These are phyloP conservation scores for Patella vulgata DNA, from an alignment of 1,140 invertebrate genomes.

Conservation along the genomic window DNA sequence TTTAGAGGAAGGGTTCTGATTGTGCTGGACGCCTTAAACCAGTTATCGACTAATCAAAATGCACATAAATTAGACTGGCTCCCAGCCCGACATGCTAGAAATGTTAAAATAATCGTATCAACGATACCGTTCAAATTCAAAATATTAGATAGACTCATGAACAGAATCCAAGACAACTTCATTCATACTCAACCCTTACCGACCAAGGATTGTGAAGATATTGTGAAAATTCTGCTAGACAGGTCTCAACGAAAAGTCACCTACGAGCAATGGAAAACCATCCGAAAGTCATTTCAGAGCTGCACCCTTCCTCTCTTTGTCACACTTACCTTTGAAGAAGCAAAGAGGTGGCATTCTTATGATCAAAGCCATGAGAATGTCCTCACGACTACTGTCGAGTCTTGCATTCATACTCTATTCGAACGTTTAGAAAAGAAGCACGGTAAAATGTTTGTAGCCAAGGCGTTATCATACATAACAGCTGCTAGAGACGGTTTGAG, in stretches of 20 bases:
- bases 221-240: slow-evolving; percentile 46
- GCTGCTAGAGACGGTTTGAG: slow-evolving; percentile 53
- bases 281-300: slow-evolving; percentile 45
- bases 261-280: slow-evolving; percentile 42
- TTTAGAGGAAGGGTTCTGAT: slow-evolving; percentile 56
- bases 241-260: slow-evolving; percentile 15
- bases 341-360: slow-evolving; percentile 42
- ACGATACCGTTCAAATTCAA: slow-evolving; percentile 38
- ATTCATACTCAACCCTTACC: slow-evolving; percentile 41
- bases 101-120: slow-evolving; percentile 59
- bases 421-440: slow-evolving; percentile 48
- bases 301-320: slow-evolving; percentile 45
- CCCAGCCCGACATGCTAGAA: slow-evolving; percentile 50
- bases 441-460: slow-evolving; percentile 38
- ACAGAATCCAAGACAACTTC: slow-evolving; percentile 39
- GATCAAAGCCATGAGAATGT: slow-evolving; percentile 27
- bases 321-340: slow-evolving; percentile 39
- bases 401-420: slow-evolving; percentile 44
- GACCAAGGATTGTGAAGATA: slow-evolving; percentile 41
- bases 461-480: slow-evolving; percentile 69
- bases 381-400: slow-evolving; percentile 31
- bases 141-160: slow-evolving; percentile 40
- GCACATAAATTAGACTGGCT: slow-evolving; percentile 61
- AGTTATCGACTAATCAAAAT: slow-evolving; percentile 41
- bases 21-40: slow-evolving; percentile 57